Evolutionary conservation across 2,888 invertebrate genomes (phyloP), one percentile per base, ranked within the genome.

Genomic region (Pristionchus entomophagus): DNA sequence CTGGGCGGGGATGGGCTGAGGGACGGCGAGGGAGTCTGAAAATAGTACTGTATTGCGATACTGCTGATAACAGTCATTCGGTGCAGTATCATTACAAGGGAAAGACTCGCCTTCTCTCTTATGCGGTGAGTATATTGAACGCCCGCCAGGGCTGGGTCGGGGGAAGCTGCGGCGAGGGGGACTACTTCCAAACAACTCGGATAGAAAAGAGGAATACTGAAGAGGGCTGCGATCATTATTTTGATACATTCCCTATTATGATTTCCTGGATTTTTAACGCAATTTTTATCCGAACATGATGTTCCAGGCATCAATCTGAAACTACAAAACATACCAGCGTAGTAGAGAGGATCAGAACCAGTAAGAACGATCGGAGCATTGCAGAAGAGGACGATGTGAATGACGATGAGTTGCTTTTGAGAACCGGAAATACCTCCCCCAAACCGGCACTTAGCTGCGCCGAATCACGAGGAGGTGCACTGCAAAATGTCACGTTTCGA

Each of bases 391-490:
- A n/a, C n/a, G n/a, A n/a, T n/a, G n/a, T n/a, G 29, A 22, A 8
- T 65, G 65, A 65, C 32, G 65, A 65, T 19, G 4, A n/a, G 4
- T 6, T 35, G 14, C 19, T 65, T 65, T 38, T 35, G 29, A 8
- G 35, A 35, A 32, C 35, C 19, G 22, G 65, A 65, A 19, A 65
- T 38, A 65, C 19, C 5, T 22, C 0, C 19, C 14, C 2, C 38
- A 17, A 65, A 65, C 65, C 65, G 65, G 65, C 65, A 65, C 65
- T 65, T 65, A 65, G 14, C 14, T n/a, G 19, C n/a, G n/a, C n/a
- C 65, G 65, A 29, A 29, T 12, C 59, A 29, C 59, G 59, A 65
- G 38, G 17, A 14, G 14, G 35, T 65, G 35, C 65, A 65, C n/a
- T 59, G 26, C 1, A 59, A 59, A 19, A 38, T 65, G 65, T 35